Evolutionary conservation across 2,113 vertebrate genomes (phyloP).

Genomic region (Thomomys bottae): DNA sequence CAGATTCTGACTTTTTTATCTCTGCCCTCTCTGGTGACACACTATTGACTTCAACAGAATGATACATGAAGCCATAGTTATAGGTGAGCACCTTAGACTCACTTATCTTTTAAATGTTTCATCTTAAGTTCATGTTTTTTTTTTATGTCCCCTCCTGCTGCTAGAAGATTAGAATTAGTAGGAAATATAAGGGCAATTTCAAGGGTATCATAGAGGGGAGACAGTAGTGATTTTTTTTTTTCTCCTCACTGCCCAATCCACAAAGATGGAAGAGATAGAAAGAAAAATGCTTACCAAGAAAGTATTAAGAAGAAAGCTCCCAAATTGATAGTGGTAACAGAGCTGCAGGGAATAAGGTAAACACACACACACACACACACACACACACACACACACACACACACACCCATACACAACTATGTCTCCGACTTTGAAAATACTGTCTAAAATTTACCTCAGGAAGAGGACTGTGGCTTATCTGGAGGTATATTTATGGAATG

Average conservation of each 20-base stretch:
- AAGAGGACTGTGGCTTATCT: slow-evolving; percentile 3
- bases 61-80: slow-evolving; percentile 7
- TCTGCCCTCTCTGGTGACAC: background rate
- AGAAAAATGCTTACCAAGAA: slow-evolving; percentile 46
- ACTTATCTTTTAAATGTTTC: slow-evolving; percentile 16
- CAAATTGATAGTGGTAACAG: slow-evolving; percentile 12
- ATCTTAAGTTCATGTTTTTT: slow-evolving; percentile 39
- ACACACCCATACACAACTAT: background rate
- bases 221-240: slow-evolving; percentile 18
- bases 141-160: slow-evolving; percentile 32
- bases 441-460: slow-evolving; percentile 45
- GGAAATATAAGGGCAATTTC: slow-evolving; percentile 26
- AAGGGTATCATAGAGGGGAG: background rate
- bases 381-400: too few relatives aligned
- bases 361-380: background rate
- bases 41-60: background rate
- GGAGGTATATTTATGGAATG: slow-evolving; percentile 43
- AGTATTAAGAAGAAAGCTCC: slow-evolving; percentile 50
- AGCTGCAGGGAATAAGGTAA: slow-evolving; percentile 38
- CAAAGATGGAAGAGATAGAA: slow-evolving; percentile 48
- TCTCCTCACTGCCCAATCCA: background rate
- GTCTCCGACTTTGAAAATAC: slow-evolving; percentile 47
- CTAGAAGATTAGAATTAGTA: slow-evolving; percentile 47
- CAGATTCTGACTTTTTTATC: background rate
- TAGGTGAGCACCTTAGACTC: background rate